phyloP scores from a whole-genome alignment of 2,888 invertebrate genomes.

The Mycogona germanica region DNA sequence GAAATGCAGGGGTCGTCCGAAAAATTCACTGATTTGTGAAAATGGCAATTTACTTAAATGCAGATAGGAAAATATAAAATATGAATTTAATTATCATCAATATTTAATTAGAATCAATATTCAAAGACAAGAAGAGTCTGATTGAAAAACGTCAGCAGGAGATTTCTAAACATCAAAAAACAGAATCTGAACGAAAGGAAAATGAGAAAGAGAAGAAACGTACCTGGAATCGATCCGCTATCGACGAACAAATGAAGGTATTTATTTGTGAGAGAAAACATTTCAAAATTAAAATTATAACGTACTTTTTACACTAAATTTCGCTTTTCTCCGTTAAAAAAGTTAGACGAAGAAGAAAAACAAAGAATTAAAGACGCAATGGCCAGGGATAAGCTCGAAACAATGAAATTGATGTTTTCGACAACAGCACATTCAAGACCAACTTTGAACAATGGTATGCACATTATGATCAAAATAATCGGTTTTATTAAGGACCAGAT shows the following conservation, averaged over 20 bases:
- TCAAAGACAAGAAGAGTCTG: slow-evolving; percentile 2
- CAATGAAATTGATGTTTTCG: neutral
- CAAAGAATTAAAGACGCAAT: slow-evolving; percentile 4
- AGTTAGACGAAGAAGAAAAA: slow-evolving; percentile 8
- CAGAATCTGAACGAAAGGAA: slow-evolving; percentile 1
- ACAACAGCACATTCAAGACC: neutral
- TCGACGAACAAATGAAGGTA: slow-evolving; percentile 12
- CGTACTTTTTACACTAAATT: neutral
- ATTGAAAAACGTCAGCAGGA: slow-evolving; percentile 6
- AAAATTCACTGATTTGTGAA: neutral
- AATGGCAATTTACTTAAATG: neutral
- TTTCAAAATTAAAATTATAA: neutral
- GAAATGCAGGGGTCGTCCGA: too few relatives aligned
- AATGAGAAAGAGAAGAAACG: slow-evolving; percentile 22
- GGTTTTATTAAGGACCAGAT: neutral
- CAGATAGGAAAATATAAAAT: slow-evolving; percentile 1
- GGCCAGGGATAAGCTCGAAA: slow-evolving; percentile 2
- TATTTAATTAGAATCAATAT: neutral
- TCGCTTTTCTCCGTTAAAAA: neutral
- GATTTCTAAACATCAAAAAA: slow-evolving; percentile 1
- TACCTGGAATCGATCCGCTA: neutral
- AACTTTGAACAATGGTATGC: neutral
- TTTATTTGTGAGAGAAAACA: slow-evolving; percentile 29
- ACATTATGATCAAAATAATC: too few relatives aligned
- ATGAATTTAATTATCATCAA: neutral